These are phyloP conservation scores for Chlorops oryzae DNA, from an alignment of 1,140 invertebrate species.

Conservation along the genomic window DNA sequence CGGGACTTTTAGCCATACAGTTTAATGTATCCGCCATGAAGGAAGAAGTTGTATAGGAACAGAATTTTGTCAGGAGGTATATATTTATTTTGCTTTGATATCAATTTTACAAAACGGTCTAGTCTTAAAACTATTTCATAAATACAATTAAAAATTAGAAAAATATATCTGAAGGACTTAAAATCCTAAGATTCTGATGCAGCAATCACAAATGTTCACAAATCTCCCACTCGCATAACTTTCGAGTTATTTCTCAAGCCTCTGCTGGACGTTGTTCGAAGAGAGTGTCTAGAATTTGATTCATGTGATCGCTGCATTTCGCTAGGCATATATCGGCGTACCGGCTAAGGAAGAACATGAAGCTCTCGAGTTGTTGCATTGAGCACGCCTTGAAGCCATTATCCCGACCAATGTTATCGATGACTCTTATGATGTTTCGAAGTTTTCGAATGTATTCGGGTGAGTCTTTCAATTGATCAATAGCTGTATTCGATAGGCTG, in stretches of 20 bases:
- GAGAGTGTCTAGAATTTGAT: slow-evolving; percentile 33
- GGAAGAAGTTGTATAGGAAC: no score
- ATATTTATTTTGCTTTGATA: no score
- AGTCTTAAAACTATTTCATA: no score
- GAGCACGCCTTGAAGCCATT: slow-evolving; percentile 29
- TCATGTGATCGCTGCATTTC: slow-evolving; percentile 38
- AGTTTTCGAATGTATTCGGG: slow-evolving; percentile 29
- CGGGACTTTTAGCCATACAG: no score
- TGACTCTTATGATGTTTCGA: slow-evolving; percentile 23
- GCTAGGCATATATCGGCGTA: slow-evolving; percentile 37
- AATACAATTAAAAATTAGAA: no score
- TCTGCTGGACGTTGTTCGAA: slow-evolving; percentile 26
- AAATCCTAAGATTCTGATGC: no score
- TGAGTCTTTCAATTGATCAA: slow-evolving; percentile 24
- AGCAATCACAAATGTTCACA: no score
- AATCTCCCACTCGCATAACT: no score
- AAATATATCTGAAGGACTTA: no score
- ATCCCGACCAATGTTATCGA: slow-evolving; percentile 28
- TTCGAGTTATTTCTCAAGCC: slow-evolving; percentile 13
- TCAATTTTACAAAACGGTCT: no score
- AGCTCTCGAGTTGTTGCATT: slow-evolving; percentile 35
- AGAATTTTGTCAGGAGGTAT: no score
- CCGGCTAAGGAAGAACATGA: slow-evolving; percentile 35
- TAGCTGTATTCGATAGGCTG: slow-evolving; percentile 16
- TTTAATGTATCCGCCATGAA: no score